Evolutionary conservation across 2,113 vertebrate genomes (phyloP), one percentile per base, ranked within the genome.

Genomic region (Theristicus caerulescens): DNA sequence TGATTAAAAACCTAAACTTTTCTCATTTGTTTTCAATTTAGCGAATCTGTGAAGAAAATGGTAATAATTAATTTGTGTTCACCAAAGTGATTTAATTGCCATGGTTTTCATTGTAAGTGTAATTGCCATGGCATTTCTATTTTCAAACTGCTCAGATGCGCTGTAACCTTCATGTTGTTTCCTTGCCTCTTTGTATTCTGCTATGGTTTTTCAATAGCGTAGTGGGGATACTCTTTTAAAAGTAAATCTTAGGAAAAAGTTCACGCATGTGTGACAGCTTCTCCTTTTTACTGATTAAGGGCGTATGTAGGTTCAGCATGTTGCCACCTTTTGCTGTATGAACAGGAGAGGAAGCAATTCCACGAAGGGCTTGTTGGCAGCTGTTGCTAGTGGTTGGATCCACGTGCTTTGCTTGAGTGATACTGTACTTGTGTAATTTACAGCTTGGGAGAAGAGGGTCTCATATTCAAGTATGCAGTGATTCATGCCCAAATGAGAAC

Each of bases 1-100:
- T 83, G 51, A 78, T 93, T 86, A n/a, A 10, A 81, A 86, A 74
- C 21, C 38, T 86, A 52, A 92, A 85, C 26, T 95, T 93, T 93
- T 83, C 26, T 91, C 34, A 65, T 85, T 96, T 95, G 42, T 66
- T 96, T 88, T 69, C 72, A 90, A 4, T 65, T 44, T 65, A 82
- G 12, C 8, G 14, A 78, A 26, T 82, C 76, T 66, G 38, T 92
- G 64, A 38, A 95, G 82, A 96, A 89, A 74, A 94, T 58, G 9
- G 13, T 66, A 85, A 49, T 94, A 86, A 93, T 93, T 86, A 82
- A 81, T 90, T 58, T 95, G 40, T 82, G 20, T 95, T 96, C 64
- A 86, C 24, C 54, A 52, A 87, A 91, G 38, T 89, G 64, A 90
- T 93, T 95, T 79, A 73, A 82, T 89, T 94, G 61, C 64, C 22